A percentile compares a stretch with the other conserved stretches of the same genome.
These are phyloP conservation scores for Chelonus formosanus DNA, from an alignment of 2,888 invertebrate species.

Conservation along the genomic window DNA sequence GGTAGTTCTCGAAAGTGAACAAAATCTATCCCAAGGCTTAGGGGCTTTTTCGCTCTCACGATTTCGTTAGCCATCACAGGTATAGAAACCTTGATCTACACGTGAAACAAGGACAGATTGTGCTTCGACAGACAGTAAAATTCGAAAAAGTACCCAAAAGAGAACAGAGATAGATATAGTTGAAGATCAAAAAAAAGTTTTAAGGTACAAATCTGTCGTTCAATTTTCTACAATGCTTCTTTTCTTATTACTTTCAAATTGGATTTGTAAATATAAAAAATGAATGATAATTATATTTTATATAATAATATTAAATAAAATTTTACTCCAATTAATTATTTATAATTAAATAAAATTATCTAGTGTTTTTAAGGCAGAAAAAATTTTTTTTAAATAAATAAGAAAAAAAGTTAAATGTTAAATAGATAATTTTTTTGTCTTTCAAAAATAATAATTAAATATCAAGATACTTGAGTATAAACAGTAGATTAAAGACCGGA, in stretches of 20 bases:
- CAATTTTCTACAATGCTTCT: no score
- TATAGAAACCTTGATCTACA: slow-evolving; percentile 41
- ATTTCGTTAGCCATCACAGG: slow-evolving; percentile 37
- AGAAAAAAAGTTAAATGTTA: neutral
- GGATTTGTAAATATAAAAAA: no score
- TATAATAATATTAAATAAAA: no score
- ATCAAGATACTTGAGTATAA: slow-evolving; percentile 18
- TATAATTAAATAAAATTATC: no score
- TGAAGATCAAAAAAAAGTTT: neutral
- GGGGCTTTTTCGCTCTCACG: slow-evolving; percentile 36
- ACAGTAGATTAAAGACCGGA: slow-evolving; percentile 28
- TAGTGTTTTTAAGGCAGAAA: no score
- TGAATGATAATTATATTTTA: no score
- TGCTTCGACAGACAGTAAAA: no score
- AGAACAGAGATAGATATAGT: slow-evolving; percentile 27
- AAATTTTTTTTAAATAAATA: no score
- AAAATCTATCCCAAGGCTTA: slow-evolving; percentile 11
- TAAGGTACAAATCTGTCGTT: no score
- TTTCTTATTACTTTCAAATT: no score
- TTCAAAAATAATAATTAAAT: neutral
- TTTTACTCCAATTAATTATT: no score
- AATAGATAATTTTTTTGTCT: slow-evolving; percentile 3
- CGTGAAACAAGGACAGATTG: slow-evolving; percentile 44
- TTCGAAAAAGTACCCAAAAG: slow-evolving; percentile 30
- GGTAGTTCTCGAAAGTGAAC: slow-evolving; percentile 10